Evolutionary conservation across 2,797 vertebrate species (phyloP).

Genomic region (Acipenser oxyrinchus): DNA sequence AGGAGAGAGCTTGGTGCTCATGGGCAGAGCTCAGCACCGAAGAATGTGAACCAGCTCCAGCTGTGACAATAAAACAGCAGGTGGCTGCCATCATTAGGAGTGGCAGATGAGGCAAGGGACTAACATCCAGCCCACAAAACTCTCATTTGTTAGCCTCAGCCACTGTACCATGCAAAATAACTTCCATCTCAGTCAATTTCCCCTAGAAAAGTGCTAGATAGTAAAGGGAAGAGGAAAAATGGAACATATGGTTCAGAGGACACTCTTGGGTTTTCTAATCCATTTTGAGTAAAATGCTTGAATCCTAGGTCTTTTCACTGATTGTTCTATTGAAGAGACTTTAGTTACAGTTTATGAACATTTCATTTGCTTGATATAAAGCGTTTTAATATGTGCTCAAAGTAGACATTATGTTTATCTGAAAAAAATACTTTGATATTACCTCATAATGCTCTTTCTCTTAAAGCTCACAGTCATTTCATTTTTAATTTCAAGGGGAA

Average conservation of each 20-base stretch:
- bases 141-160: conserved; percentile 84
- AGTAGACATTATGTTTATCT: background rate
- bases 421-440: background rate
- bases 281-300: conserved; percentile 6
- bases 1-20: conserved; percentile 61
- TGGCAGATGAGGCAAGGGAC: conserved; percentile 86
- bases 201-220: conserved; percentile 60
- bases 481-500: background rate
- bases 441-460: background rate
- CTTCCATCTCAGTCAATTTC: conserved; percentile 73
- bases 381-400: background rate
- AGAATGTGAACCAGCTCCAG: conserved; percentile 89
- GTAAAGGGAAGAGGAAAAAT: conserved; percentile 40
- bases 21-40: conserved; percentile 76
- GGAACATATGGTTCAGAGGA: conserved; percentile 41
- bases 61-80: conserved; percentile 99
- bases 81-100: conserved; percentile 96
- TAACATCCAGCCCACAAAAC: conserved; percentile 71
- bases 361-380: conserved; percentile 7
- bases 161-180: conserved; percentile 82
- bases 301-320: background rate
- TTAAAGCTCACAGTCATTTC: background rate
- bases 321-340: conserved; percentile 11
- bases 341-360: conserved; percentile 18
- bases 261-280: conserved; percentile 19